Conservation (phyloP, 2,888 invertebrate species). For the Lasioglossum zephyrum region DNA sequence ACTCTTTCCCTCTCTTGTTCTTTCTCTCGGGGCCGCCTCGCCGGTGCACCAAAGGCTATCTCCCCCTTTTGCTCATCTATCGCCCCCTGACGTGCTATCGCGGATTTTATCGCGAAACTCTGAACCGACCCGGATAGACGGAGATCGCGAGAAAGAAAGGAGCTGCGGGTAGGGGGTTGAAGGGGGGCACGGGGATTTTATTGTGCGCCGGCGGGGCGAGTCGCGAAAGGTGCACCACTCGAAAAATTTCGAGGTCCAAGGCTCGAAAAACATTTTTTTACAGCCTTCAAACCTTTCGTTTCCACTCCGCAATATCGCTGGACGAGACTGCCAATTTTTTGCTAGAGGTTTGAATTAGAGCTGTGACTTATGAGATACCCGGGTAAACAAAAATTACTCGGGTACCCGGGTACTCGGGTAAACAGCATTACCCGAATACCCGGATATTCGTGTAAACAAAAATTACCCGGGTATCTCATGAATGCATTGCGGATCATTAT, state of each 20-base stretch:
- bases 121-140: slow-evolving; percentile 70
- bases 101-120: slow-evolving; percentile 76
- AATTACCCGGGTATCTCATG: no score
- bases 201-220: slow-evolving; percentile 2
- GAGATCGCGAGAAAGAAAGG: slow-evolving; percentile 67
- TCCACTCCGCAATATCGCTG: background rate
- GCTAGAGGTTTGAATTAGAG: background rate
- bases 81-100: slow-evolving; percentile 67
- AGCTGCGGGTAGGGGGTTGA: slow-evolving; percentile 21
- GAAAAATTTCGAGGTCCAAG: background rate
- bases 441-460: no score
- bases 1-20: slow-evolving; percentile 57
- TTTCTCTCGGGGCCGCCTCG: slow-evolving; percentile 60
- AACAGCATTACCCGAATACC: no score
- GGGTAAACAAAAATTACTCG: no score
- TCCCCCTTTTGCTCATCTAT: slow-evolving; percentile 71
- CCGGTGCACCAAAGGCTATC: slow-evolving; percentile 72
- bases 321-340: background rate
- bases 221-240: slow-evolving; percentile 1
- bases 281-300: background rate
- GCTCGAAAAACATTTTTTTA: background rate
- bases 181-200: slow-evolving; percentile 37
- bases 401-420: no score
- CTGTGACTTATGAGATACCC: no score
- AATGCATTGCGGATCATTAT: no score